Percentiles rank a stretch among this genome's conserved stretches.
These are phyloP conservation scores for Dendronephthya gigantea DNA, from an alignment of 64 coral and sea anemone genomes.

Conservation along the genomic window DNA sequence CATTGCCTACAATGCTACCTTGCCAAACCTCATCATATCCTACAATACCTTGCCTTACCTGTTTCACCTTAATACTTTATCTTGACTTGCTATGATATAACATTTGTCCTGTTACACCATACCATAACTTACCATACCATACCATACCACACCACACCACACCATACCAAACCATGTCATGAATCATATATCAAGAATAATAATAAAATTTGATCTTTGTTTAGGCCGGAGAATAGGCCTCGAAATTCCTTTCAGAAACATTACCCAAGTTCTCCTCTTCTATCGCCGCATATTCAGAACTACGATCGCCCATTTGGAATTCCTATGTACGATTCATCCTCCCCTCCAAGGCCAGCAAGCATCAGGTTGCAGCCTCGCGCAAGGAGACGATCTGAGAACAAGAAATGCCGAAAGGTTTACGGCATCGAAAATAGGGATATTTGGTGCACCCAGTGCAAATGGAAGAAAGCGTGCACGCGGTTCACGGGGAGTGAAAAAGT, in stretches of 20 bases:
- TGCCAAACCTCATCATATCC: no score
- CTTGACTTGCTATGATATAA: no score
- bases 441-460: conserved; percentile 11
- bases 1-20: no score
- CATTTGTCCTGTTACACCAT: no score
- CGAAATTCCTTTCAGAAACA: background rate
- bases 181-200: no score
- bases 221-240: background rate
- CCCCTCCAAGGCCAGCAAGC: background rate
- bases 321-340: background rate
- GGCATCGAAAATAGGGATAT: background rate
- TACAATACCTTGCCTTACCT: no score
- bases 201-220: no score
- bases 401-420: conserved; percentile 7
- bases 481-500: background rate
- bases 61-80: no score
- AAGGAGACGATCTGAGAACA: background rate
- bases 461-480: background rate
- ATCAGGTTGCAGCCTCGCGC: background rate
- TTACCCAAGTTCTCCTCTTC: background rate
- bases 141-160: no score
- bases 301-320: background rate
- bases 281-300: background rate
- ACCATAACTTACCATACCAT: no score
- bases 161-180: no score